Evolutionary conservation across 2,797 vertebrate species (phyloP).

Genomic region (Pyrocephalus nanus): DNA sequence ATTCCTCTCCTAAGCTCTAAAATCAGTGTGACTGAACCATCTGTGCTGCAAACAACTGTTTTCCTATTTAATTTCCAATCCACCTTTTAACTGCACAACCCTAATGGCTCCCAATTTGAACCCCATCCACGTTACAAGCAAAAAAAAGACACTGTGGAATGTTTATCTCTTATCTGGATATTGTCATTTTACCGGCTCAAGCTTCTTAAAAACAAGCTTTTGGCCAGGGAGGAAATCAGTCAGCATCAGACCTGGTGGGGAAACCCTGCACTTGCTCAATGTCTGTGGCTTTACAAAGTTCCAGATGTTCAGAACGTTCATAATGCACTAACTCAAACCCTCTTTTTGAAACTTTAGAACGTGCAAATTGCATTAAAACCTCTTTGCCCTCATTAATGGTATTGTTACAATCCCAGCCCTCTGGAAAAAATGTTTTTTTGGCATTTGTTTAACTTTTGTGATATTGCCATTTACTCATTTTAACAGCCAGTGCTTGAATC

Average conservation of each 20-base stretch:
- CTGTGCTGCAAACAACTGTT: neutral
- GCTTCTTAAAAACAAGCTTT: conserved; percentile 75
- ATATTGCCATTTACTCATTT: conserved; percentile 82
- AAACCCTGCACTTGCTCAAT: conserved; percentile 82
- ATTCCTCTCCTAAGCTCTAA: neutral
- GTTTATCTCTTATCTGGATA: conserved; percentile 78
- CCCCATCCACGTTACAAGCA: conserved; percentile 10
- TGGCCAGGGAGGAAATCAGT: conserved; percentile 76
- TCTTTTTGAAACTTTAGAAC: conserved; percentile 86
- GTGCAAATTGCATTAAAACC: conserved; percentile 86
- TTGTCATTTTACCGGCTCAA: conserved; percentile 79
- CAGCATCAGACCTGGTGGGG: conserved; percentile 77
- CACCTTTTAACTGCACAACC: conserved; percentile 17
- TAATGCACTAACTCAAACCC: conserved; percentile 81
- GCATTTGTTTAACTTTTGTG: conserved; percentile 82
- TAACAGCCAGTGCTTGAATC: conserved; percentile 80
- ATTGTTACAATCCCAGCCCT: conserved; percentile 80
- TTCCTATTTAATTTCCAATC: conserved; percentile 6
- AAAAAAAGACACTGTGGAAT: conserved; percentile 67
- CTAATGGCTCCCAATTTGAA: conserved; percentile 13
- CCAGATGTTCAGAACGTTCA: conserved; percentile 85
- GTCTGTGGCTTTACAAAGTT: conserved; percentile 80
- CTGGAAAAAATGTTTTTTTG: conserved; percentile 86
- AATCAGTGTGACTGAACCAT: neutral
- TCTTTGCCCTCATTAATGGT: conserved; percentile 85